phyloP scores from a whole-genome alignment of 2,888 invertebrate species.

The Myathropa florea region DNA sequence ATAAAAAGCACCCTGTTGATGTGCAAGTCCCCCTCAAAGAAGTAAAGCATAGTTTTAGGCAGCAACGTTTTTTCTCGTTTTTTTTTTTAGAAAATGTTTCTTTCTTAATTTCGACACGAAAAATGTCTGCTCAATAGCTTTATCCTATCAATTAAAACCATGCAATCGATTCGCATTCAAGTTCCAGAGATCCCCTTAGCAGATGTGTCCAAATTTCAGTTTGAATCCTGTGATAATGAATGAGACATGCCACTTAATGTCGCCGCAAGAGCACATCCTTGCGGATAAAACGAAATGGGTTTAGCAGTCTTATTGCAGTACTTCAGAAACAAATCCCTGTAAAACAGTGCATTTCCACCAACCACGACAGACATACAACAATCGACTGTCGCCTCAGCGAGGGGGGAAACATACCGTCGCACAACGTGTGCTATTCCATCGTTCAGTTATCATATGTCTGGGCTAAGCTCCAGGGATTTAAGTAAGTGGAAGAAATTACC shows the following conservation, averaged over 20 bases:
- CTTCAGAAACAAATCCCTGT: constrained; percentile 65
- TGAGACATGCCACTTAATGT: background rate
- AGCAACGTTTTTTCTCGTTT: too few species aligned
- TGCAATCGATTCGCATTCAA: too few species aligned
- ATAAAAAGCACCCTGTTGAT: too few species aligned
- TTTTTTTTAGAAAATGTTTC: too few species aligned
- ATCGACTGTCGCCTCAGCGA: background rate
- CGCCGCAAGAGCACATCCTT: background rate
- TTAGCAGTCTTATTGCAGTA: constrained; percentile 53
- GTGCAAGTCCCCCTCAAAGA: too few species aligned
- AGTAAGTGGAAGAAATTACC: constrained; percentile 80
- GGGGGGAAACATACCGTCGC: constrained; percentile 16
- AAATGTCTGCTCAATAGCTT: too few species aligned
- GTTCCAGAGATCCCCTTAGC: background rate
- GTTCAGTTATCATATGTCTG: constrained; percentile 73
- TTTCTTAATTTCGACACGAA: too few species aligned
- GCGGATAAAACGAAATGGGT: background rate
- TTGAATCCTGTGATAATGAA: background rate
- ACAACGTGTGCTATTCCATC: constrained; percentile 33
- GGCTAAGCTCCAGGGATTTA: constrained; percentile 77
- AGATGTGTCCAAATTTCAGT: background rate
- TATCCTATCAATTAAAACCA: too few species aligned
- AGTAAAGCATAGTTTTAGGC: too few species aligned
- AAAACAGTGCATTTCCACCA: constrained; percentile 51
- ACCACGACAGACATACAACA: background rate